These are phyloP conservation scores for Entosphenus tridentatus DNA, from an alignment of 2,113 vertebrate genomes.

Conservation along the genomic window DNA sequence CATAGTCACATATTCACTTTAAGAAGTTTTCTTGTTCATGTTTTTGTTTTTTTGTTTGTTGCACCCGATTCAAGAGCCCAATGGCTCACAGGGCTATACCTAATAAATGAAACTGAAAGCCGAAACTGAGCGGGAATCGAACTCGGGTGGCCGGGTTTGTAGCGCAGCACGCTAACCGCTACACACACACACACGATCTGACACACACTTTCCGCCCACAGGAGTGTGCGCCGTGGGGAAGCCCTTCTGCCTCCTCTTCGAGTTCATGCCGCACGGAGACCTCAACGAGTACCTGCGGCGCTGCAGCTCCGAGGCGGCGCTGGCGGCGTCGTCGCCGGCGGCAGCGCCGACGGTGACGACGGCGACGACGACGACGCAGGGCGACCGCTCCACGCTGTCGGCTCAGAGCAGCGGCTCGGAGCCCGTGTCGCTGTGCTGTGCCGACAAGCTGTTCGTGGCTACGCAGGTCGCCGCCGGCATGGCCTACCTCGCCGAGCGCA, in stretches of 20 bases:
- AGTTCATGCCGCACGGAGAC: slow-evolving; percentile 89
- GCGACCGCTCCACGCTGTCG: slow-evolving; percentile 19
- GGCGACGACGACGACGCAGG: slow-evolving; percentile 23
- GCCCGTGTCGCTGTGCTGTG: slow-evolving; percentile 26
- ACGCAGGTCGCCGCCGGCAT: slow-evolving; percentile 77
- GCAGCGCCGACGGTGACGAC: slow-evolving; percentile 29
- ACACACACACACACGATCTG: too few relatives aligned
- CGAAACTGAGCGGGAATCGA: too few relatives aligned
- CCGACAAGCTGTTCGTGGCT: slow-evolving; percentile 59
- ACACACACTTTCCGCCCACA: slow-evolving; percentile 14
- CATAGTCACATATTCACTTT: too few relatives aligned
- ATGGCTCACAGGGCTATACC: too few relatives aligned
- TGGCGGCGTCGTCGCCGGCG: slow-evolving; percentile 25
- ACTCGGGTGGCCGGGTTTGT: too few relatives aligned
- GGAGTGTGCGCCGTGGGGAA: slow-evolving; percentile 90
- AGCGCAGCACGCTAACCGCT: too few relatives aligned
- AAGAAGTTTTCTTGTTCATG: too few relatives aligned
- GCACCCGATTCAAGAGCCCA: too few relatives aligned
- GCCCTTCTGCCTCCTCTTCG: slow-evolving; percentile 87
- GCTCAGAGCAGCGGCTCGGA: slow-evolving; percentile 20
- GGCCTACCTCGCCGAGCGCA: slow-evolving; percentile 83
- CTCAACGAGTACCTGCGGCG: slow-evolving; percentile 76
- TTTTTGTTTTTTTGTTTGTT: too few relatives aligned
- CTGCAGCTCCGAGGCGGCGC: slow-evolving; percentile 31
- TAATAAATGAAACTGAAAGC: too few relatives aligned